These are phyloP conservation scores for Fragum whitleyi DNA, from an alignment of 2,888 invertebrate genomes.

Conservation along the genomic window DNA sequence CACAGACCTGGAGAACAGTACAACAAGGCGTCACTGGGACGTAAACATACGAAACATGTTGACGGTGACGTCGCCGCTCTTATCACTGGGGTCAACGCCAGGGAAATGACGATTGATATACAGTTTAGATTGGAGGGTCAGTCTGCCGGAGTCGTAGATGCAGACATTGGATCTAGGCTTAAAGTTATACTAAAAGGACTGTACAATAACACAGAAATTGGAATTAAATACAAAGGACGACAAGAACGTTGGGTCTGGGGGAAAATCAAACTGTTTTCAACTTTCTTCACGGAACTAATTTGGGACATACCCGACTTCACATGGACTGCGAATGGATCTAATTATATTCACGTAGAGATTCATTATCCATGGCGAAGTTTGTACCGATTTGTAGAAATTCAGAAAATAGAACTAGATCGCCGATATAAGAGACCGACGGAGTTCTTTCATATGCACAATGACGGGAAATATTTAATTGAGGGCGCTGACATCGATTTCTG, in stretches of 20 bases:
- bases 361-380: slow-evolving; percentile 8
- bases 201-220: slow-evolving; percentile 11
- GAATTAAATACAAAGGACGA: slow-evolving; percentile 27
- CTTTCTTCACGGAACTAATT: not conserved
- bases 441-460: slow-evolving; percentile 43
- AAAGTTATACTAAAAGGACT: slow-evolving; percentile 18
- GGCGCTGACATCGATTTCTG: slow-evolving; percentile 45
- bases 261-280: not conserved
- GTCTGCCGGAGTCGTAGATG: slow-evolving; percentile 32
- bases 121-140: slow-evolving; percentile 31
- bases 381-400: slow-evolving; percentile 26
- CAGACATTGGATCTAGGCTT: slow-evolving; percentile 40
- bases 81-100: slow-evolving; percentile 21
- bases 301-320: slow-evolving; percentile 48
- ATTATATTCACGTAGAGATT: slow-evolving; percentile 29
- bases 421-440: slow-evolving; percentile 24
- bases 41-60: slow-evolving; percentile 34
- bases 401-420: slow-evolving; percentile 30
- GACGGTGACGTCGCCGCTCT: slow-evolving; percentile 40
- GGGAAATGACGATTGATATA: slow-evolving; percentile 30
- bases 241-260: slow-evolving; percentile 17
- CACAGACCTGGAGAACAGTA: slow-evolving; percentile 7
- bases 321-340: slow-evolving; percentile 31
- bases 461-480: slow-evolving; percentile 37
- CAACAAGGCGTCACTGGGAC: slow-evolving; percentile 32